A percentile compares a stretch with the other conserved stretches of the same genome.
These are phyloP conservation scores for Lineus longissimus DNA, from an alignment of 1,140 invertebrate genomes.

Conservation along the genomic window DNA sequence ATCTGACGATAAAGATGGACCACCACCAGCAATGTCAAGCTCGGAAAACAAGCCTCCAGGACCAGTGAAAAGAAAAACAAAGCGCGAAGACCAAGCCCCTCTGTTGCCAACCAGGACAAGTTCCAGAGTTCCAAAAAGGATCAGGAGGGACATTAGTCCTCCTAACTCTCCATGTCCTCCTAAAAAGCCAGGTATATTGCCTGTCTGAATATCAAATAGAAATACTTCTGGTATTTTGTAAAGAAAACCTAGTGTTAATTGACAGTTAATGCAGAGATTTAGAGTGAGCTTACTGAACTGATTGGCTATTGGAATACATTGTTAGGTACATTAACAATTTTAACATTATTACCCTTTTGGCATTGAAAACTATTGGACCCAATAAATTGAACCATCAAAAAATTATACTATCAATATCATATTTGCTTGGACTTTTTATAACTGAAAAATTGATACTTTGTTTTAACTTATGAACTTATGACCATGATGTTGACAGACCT, in stretches of 20 bases:
- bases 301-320: background rate
- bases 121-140: conserved; percentile 9
- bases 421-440: too few relatives aligned
- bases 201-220: background rate
- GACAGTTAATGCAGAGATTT: background rate
- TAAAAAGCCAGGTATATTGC: conserved; percentile 10
- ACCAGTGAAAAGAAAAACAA: too few relatives aligned
- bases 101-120: conserved; percentile 4
- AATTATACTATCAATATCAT: too few relatives aligned
- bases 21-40: too few relatives aligned
- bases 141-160: conserved; percentile 8
- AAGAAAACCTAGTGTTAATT: background rate
- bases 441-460: too few relatives aligned
- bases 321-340: background rate
- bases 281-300: background rate
- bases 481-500: background rate
- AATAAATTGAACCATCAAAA: too few relatives aligned
- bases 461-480: background rate
- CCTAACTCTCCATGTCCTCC: background rate
- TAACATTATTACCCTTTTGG: too few relatives aligned
- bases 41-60: too few relatives aligned
- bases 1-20: too few relatives aligned
- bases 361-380: too few relatives aligned
- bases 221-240: background rate
- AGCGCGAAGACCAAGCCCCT: too few relatives aligned